Percentiles rank a stretch among this genome's conserved stretches.
Evolutionary conservation across 2,113 vertebrate genomes (phyloP).

Genomic region (Datnioides undecimradiatus): DNA sequence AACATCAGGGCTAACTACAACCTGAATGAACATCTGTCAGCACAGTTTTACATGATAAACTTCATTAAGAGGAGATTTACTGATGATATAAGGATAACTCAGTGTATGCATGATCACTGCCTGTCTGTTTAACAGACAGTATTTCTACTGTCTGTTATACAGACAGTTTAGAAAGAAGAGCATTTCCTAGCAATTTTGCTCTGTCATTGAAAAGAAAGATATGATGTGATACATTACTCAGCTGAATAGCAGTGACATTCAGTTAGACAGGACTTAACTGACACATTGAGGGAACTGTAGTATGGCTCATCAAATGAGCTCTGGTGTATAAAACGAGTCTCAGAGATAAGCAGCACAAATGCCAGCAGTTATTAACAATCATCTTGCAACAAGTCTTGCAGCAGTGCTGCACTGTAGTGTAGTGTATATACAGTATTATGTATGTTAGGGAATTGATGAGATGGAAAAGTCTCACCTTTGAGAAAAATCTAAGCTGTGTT

Average conservation of each 20-base stretch:
- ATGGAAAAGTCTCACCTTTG: not conserved
- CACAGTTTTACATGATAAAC: not conserved
- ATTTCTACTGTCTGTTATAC: too few relatives aligned
- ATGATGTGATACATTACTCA: constrained; percentile 7
- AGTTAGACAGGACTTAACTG: constrained; percentile 18
- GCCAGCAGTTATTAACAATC: constrained; percentile 4
- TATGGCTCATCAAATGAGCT: constrained; percentile 43
- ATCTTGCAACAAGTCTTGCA: not conserved
- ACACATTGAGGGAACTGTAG: constrained; percentile 16
- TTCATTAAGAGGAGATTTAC: too few relatives aligned
- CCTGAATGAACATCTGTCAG: not conserved
- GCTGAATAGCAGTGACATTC: constrained; percentile 17
- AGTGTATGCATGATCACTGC: too few relatives aligned
- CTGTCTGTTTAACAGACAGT: too few relatives aligned
- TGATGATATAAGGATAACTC: too few relatives aligned
- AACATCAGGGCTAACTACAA: not conserved
- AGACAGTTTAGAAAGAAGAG: constrained; percentile 11
- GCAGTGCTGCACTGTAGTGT: not conserved
- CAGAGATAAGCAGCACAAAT: constrained; percentile 7
- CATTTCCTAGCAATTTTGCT: not conserved
- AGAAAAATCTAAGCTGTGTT: not conserved
- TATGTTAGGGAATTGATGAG: not conserved
- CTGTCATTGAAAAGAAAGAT: constrained; percentile 10
- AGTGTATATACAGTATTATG: not conserved
- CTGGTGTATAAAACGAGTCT: constrained; percentile 28